These are phyloP conservation scores for Holcopasites calliopsidis DNA, from an alignment of 1,140 invertebrate genomes.

Conservation along the genomic window DNA sequence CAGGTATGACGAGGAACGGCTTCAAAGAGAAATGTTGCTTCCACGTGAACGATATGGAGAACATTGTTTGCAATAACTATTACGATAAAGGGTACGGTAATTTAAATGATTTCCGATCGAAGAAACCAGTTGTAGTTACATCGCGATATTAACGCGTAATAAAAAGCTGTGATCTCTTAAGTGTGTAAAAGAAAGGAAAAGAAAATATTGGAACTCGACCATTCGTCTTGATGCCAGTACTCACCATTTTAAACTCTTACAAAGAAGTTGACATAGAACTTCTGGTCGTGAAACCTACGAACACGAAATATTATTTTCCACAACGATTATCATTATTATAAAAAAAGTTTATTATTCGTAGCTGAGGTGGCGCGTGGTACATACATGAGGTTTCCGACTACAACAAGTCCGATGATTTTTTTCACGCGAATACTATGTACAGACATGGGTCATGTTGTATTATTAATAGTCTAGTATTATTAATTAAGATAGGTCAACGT, in stretches of 20 bases:
- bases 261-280: too few relatives aligned
- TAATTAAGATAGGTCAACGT: conserved; percentile 60
- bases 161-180: too few relatives aligned
- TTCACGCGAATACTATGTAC: conserved; percentile 71
- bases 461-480: conserved; percentile 67
- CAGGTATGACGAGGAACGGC: background rate
- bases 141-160: background rate
- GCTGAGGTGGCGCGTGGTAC: conserved; percentile 71
- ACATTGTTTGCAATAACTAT: background rate
- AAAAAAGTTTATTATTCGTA: conserved; percentile 65
- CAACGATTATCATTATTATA: too few relatives aligned
- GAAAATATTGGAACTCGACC: too few relatives aligned
- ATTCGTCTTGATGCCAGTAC: too few relatives aligned
- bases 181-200: too few relatives aligned
- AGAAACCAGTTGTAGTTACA: background rate
- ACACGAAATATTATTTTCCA: too few relatives aligned
- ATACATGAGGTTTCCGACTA: conserved; percentile 72
- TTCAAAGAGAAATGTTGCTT: conserved; percentile 10
- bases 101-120: background rate
- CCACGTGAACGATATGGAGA: background rate
- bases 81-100: background rate
- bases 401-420: conserved; percentile 65
- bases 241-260: too few relatives aligned
- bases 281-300: too few relatives aligned
- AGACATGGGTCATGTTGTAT: conserved; percentile 66